A percentile compares a stretch with the other conserved stretches of the same genome.
Conservation (phyloP, 2,888 invertebrate species). For the Graphium colonna region DNA sequence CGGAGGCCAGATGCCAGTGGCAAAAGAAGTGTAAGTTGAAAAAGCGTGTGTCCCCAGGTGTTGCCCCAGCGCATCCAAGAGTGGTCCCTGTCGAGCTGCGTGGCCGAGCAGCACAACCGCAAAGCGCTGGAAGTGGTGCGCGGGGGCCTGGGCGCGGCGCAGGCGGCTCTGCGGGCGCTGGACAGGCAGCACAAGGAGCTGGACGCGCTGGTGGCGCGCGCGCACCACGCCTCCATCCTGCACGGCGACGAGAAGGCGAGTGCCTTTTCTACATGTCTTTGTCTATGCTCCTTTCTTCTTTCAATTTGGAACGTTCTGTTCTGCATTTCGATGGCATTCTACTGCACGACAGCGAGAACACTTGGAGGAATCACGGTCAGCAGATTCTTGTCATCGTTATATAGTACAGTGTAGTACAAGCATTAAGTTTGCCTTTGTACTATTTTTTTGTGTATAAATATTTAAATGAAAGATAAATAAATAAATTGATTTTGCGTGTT, state of each 20-base stretch:
- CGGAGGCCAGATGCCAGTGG: not conserved
- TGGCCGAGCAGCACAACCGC: slow-evolving; percentile 91
- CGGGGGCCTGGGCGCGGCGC: slow-evolving; percentile 88
- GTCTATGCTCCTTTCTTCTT: not conserved
- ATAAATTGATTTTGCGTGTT: not conserved
- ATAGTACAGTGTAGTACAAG: too few species aligned
- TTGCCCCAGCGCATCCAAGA: slow-evolving; percentile 94
- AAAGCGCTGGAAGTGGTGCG: slow-evolving; percentile 86
- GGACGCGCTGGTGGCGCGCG: slow-evolving; percentile 89
- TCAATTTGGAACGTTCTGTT: not conserved
- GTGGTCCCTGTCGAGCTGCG: slow-evolving; percentile 92
- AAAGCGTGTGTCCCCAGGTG: slow-evolving; percentile 68
- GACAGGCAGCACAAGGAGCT: slow-evolving; percentile 88
- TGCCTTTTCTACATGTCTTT: not conserved
- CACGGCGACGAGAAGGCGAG: slow-evolving; percentile 76
- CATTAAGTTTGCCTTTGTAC: too few species aligned
- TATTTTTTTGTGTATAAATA: too few species aligned
- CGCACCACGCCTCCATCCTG: slow-evolving; percentile 83
- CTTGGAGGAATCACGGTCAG: too few species aligned
- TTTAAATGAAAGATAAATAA: too few species aligned
- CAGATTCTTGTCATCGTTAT: too few species aligned
- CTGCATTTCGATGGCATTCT: too few species aligned
- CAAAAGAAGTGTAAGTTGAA: not conserved
- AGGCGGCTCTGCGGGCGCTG: slow-evolving; percentile 88
- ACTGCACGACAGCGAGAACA: too few species aligned